These are phyloP conservation scores for Podilymbus podiceps DNA, from an alignment of 2,113 vertebrate genomes.

Conservation along the genomic window DNA sequence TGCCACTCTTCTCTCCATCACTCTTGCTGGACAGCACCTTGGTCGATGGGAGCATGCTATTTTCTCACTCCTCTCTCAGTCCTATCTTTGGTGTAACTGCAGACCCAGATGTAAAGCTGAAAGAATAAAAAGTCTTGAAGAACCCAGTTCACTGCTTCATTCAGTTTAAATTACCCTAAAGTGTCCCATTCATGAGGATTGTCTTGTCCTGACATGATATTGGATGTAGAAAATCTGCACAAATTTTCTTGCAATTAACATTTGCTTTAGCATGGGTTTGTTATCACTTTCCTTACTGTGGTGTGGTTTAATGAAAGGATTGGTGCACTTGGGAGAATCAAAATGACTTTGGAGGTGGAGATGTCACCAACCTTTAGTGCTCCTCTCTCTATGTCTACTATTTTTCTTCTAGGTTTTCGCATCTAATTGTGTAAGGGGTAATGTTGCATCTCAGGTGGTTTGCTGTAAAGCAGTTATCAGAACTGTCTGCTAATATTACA, in stretches of 20 bases:
- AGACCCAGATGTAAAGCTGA: background rate
- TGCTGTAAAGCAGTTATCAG: background rate
- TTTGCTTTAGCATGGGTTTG: background rate
- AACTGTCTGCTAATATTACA: background rate
- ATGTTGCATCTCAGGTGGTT: background rate
- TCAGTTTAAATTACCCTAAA: background rate
- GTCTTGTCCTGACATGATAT: background rate
- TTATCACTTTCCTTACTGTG: background rate
- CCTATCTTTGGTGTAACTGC: background rate
- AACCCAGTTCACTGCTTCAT: background rate
- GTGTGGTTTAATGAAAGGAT: background rate
- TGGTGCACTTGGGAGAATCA: background rate
- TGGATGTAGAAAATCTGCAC: background rate
- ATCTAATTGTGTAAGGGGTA: background rate
- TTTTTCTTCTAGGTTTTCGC: background rate
- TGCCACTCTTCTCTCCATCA: background rate
- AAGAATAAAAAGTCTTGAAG: background rate
- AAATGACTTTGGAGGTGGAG: background rate
- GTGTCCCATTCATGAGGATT: background rate
- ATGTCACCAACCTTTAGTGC: background rate
- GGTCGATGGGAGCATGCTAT: background rate
- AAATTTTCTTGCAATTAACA: background rate
- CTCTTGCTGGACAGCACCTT: background rate
- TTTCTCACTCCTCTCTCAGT: background rate
- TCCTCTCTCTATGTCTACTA: background rate